Conservation (phyloP, 1,140 invertebrate genomes). For the Pemphigus obesinymphae region DNA sequence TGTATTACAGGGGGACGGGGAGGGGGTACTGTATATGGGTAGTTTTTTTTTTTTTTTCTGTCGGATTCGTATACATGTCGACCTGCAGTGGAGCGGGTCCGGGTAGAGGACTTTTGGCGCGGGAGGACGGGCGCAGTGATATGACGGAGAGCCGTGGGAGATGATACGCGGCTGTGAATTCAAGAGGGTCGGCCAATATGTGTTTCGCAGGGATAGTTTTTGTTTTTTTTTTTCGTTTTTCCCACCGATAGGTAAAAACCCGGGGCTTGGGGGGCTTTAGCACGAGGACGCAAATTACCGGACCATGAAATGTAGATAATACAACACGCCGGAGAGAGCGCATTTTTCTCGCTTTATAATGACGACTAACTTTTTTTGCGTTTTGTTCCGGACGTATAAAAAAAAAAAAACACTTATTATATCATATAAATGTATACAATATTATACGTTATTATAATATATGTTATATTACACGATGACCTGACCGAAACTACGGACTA, state of each 20-base stretch:
- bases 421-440: neutral
- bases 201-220: slow-evolving; percentile 6
- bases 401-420: neutral
- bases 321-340: neutral
- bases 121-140: neutral
- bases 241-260: neutral
- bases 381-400: neutral
- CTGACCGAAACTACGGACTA: too few relatives aligned
- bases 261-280: too few relatives aligned
- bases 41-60: too few relatives aligned
- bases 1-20: too few relatives aligned
- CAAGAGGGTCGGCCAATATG: slow-evolving; percentile 21
- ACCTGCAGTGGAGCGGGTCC: neutral
- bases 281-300: slow-evolving; percentile 30
- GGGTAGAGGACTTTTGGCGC: too few relatives aligned
- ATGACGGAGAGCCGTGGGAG: neutral
- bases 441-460: neutral
- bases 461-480: too few relatives aligned
- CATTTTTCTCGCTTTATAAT: neutral
- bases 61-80: neutral
- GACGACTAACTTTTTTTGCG: neutral
- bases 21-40: too few relatives aligned
- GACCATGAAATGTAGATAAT: slow-evolving; percentile 36
- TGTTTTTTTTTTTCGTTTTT: neutral
- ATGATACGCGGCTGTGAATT: neutral